Evolutionary conservation across 2,888 invertebrate species (phyloP), one percentile per base, ranked within the genome.

Genomic region (Gymnosoma rotundatum): DNA sequence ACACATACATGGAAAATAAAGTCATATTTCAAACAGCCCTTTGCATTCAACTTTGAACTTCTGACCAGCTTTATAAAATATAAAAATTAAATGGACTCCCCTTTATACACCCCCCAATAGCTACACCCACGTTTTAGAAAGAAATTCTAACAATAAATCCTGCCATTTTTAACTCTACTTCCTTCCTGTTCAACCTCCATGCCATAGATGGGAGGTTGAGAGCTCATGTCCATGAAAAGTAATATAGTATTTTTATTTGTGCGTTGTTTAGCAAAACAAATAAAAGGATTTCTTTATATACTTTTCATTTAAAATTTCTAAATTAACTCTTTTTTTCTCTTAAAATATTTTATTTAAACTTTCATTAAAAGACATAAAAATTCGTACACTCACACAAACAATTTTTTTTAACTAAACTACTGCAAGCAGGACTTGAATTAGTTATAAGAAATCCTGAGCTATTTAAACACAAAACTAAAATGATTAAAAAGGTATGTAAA

Each of bases 11-110:
- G 4, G 2, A 10, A 42, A 45, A 45, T 42, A 38, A 18, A 69
- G 42, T 52, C 32, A 58, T 72, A 38, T 73, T 42, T 73, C 18
- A 73, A 73, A 72, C 48, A 63, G 61, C 79, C 52, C 66, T 52
- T 56, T 73, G 32, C 67, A 80, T 80, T 80, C 67, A 67, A 67
- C 73, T 74, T 74, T 67, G 74, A 74, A 74, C 80, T 80, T 80
- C 67, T 80, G 73, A 80, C 80, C 80, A 80, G 12, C 38, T 58
- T 38, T 60, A 60, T 50, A 60, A 52, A 52, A 6, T 14, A 50
- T 60, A 60, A 14, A 38, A 50, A 67, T 56, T 58, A 56, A 32
- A 56, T 32, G 18, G n/a, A 6, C n/a, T 16, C 14, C 48, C 54
- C 42, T 18, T 63, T 5, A 25, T 12, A 66, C 20, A 50, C 7